Percentiles rank a stretch among this genome's conserved stretches.
phyloP scores from a whole-genome alignment of 2,113 vertebrate species.

The Nematolebias whitei region DNA sequence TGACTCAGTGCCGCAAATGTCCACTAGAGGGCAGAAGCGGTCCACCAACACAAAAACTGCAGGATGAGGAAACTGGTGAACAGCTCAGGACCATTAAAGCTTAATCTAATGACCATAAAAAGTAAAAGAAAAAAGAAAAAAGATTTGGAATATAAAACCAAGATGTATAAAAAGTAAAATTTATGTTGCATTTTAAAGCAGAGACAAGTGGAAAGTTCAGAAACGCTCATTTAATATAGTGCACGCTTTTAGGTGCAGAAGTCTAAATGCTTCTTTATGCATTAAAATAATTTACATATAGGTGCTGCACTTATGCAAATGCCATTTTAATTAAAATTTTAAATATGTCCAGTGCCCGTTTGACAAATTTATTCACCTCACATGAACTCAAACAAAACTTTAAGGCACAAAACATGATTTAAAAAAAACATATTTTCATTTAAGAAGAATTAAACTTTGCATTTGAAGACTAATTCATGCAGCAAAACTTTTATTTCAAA shows the following conservation, averaged over 20 bases:
- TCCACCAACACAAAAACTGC: constrained; percentile 1
- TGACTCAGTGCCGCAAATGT: not conserved
- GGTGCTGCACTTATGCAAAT: too few relatives aligned
- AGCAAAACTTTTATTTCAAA: too few relatives aligned
- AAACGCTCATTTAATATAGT: not conserved
- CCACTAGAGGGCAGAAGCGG: constrained; percentile 55
- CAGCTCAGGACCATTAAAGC: not conserved
- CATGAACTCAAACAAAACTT: too few relatives aligned
- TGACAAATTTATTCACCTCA: too few relatives aligned
- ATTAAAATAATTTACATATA: too few relatives aligned
- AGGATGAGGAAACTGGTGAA: not conserved
- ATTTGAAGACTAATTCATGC: too few relatives aligned
- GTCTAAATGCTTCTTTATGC: not conserved
- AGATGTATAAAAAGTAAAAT: not conserved
- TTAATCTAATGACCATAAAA: not conserved
- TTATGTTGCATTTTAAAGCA: not conserved
- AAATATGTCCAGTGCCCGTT: too few relatives aligned
- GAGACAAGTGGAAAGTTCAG: not conserved
- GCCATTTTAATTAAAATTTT: too few relatives aligned
- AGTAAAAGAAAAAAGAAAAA: not conserved
- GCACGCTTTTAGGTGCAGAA: not conserved
- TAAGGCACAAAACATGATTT: too few relatives aligned
- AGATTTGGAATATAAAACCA: not conserved
- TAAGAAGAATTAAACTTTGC: too few relatives aligned
- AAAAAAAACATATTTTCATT: too few relatives aligned